Conservation (phyloP, 2,113 vertebrate species). For the Sminthopsis crassicaudata region DNA sequence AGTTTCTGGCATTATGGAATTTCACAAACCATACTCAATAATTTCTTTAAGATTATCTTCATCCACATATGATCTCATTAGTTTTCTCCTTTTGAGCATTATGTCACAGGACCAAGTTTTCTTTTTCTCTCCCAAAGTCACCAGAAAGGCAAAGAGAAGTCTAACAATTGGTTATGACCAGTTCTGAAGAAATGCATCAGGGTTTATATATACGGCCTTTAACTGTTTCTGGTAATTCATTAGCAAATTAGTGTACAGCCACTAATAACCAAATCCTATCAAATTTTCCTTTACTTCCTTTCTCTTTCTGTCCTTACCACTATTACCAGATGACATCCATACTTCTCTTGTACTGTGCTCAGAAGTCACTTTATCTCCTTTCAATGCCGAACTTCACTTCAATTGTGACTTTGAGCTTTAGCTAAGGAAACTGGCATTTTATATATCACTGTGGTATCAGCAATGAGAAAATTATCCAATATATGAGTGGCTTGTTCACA, state of each 20-base stretch:
- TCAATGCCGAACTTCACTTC: fast-evolving
- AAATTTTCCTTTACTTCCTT: fast-evolving
- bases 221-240: conserved; percentile 13
- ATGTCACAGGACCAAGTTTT: neutral
- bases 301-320: neutral
- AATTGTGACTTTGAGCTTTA: fast-evolving
- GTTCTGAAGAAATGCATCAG: neutral
- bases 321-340: neutral
- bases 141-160: neutral
- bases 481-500: neutral
- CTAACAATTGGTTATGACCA: neutral
- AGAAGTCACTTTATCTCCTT: neutral
- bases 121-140: neutral
- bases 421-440: neutral
- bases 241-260: neutral
- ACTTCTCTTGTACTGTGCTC: no score
- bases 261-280: neutral
- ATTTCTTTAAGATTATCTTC: neutral
- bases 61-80: neutral
- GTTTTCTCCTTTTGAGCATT: neutral
- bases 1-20: fast-evolving
- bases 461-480: neutral
- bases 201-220: neutral
- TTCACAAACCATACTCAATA: neutral
- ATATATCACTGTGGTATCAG: neutral